These are phyloP conservation scores for Amphimedon queenslandica DNA, from an alignment of 37 sponge, comb jelly and placozoan species.

Conservation along the genomic window DNA sequence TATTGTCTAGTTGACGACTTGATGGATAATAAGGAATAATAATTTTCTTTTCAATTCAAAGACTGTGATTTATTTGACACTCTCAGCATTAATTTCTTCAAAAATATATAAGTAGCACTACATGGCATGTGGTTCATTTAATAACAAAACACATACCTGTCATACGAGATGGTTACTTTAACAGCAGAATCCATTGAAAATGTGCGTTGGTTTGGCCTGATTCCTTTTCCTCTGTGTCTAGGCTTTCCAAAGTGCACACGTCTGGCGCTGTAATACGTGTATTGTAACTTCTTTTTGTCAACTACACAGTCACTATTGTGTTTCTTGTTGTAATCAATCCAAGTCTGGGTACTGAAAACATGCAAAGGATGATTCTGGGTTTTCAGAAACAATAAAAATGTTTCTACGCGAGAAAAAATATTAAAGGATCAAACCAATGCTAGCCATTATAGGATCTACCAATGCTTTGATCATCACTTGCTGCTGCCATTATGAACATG, in stretches of 20 bases:
- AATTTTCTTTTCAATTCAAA: conserved; percentile 3
- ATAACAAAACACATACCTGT: no score
- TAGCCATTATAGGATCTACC: no score
- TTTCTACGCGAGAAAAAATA: no score
- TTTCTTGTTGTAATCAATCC: not conserved
- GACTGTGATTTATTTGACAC: conserved; percentile 22
- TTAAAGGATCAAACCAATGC: no score
- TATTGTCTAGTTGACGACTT: conserved; percentile 5
- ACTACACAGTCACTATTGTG: not conserved
- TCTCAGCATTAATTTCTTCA: conserved; percentile 9
- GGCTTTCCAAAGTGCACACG: conserved; percentile 32
- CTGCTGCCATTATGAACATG: no score
- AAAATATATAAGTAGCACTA: no score
- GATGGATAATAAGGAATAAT: conserved; percentile 12
- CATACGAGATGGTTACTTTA: not conserved
- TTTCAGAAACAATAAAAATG: no score
- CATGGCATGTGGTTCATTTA: no score
- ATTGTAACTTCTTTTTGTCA: not conserved
- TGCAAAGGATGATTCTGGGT: no score
- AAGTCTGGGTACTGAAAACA: not conserved
- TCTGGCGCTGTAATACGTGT: conserved; percentile 23
- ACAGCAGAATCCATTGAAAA: conserved; percentile 5
- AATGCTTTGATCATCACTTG: no score
- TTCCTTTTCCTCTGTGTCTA: conserved; percentile 6
- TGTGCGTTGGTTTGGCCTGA: conserved; percentile 15